Percentiles rank a stretch among this genome's conserved stretches.
Evolutionary conservation across 2,113 vertebrate species (phyloP).

Genomic region (Labeo rohita): DNA sequence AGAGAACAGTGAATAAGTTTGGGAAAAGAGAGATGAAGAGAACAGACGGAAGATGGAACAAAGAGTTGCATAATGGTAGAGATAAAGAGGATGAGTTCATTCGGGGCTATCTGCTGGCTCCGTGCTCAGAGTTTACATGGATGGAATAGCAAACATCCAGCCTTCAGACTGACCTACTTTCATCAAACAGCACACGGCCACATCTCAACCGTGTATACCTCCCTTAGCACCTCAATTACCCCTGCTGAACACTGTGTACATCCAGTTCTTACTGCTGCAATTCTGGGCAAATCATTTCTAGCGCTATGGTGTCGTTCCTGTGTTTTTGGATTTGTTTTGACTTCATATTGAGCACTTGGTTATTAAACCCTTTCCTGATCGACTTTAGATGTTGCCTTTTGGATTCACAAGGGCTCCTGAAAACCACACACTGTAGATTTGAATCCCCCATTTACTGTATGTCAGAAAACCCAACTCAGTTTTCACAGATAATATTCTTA

Average conservation of each 20-base stretch:
- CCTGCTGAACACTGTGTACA: neutral
- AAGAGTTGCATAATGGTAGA: slow-evolving; percentile 38
- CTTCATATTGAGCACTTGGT: neutral
- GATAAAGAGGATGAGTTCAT: slow-evolving; percentile 72
- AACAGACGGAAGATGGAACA: slow-evolving; percentile 53
- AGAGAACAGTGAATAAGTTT: slow-evolving; percentile 50
- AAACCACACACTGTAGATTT: neutral
- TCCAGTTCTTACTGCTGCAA: slow-evolving; percentile 24
- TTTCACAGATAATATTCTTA: too few species aligned
- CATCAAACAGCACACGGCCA: slow-evolving; percentile 70
- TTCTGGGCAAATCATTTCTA: neutral
- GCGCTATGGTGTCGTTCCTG: neutral
- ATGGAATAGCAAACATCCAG: slow-evolving; percentile 75
- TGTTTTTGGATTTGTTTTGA: neutral
- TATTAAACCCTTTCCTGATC: neutral
- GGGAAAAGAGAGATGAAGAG: slow-evolving; percentile 63
- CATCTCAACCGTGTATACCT: slow-evolving; percentile 52
- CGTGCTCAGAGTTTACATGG: slow-evolving; percentile 70
- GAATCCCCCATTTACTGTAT: neutral
- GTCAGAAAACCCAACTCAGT: too few species aligned
- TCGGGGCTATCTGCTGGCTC: slow-evolving; percentile 68
- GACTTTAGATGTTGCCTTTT: neutral
- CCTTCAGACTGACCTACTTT: slow-evolving; percentile 77
- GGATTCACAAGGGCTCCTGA: neutral
- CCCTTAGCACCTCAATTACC: slow-evolving; percentile 30